These are phyloP conservation scores for Podabrus alpinus DNA, from an alignment of 2,888 invertebrate species.

Conservation along the genomic window DNA sequence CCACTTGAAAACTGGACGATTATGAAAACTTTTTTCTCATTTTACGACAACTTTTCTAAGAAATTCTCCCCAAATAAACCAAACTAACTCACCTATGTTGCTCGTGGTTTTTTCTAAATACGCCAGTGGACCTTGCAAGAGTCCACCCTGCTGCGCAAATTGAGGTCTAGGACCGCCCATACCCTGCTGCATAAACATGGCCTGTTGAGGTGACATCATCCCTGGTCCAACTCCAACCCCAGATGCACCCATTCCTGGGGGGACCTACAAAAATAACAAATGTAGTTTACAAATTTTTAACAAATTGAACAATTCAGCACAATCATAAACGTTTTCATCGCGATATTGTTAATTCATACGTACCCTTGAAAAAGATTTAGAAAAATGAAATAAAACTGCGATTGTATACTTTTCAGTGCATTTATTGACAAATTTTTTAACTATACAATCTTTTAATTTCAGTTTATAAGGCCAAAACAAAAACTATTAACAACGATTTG, in stretches of 20 bases:
- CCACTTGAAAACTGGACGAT: too few species aligned
- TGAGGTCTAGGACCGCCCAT: slow-evolving; percentile 57
- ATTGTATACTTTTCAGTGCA: not conserved
- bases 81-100: slow-evolving; percentile 70
- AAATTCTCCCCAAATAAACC: not conserved
- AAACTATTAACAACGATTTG: not conserved
- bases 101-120: slow-evolving; percentile 89
- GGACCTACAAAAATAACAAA: slow-evolving; percentile 43
- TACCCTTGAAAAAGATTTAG: not conserved
- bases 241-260: slow-evolving; percentile 45
- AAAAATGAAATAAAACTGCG: not conserved
- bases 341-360: not conserved
- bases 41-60: too few species aligned
- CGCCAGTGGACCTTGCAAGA: slow-evolving; percentile 82
- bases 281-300: not conserved
- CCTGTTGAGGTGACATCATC: slow-evolving; percentile 55
- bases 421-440: slow-evolving; percentile 2
- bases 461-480: slow-evolving; percentile 17
- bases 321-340: not conserved
- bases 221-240: slow-evolving; percentile 49
- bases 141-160: slow-evolving; percentile 57
- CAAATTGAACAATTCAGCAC: not conserved
- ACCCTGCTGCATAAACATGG: slow-evolving; percentile 64
- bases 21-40: too few species aligned
- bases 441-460: slow-evolving; percentile 8